Conservation (phyloP, 2,797 vertebrate genomes). For the Onychomys leucogaster region DNA sequence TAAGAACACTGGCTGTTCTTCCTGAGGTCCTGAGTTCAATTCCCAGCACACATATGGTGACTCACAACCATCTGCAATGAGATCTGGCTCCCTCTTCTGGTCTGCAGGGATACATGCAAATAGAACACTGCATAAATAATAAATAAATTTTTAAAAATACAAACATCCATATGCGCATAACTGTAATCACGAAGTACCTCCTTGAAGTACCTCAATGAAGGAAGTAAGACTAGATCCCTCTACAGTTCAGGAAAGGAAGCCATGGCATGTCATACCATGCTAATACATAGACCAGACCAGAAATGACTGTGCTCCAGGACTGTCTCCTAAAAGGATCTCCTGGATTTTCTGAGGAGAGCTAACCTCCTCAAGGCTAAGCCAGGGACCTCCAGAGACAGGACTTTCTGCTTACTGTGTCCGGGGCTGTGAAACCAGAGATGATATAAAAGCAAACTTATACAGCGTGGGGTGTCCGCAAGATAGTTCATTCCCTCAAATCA, state of each 20-base stretch:
- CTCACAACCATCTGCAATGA: too few relatives aligned
- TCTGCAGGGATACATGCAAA: too few relatives aligned
- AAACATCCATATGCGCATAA: not conserved
- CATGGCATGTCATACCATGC: not conserved
- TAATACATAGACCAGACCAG: too few relatives aligned
- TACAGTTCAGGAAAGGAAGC: not conserved
- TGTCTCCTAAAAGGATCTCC: not conserved
- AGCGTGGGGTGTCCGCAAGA: not conserved
- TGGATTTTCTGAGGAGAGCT: not conserved
- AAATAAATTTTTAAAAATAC: not conserved
- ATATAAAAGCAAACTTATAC: not conserved
- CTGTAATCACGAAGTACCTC: not conserved
- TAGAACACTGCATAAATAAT: too few relatives aligned
- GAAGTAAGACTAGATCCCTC: not conserved
- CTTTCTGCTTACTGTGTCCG: not conserved
- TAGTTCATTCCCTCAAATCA: not conserved
- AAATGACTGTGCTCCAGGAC: not conserved
- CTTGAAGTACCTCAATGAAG: conserved; percentile 39
- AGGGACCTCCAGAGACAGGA: not conserved
- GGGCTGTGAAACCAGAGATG: not conserved
- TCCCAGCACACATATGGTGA: too few relatives aligned
- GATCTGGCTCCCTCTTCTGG: too few relatives aligned
- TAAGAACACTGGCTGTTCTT: too few relatives aligned
- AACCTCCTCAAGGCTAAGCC: not conserved
- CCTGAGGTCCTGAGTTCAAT: too few relatives aligned